phyloP scores from a whole-genome alignment of 1,140 invertebrate genomes.

The Pygmarrhopalites habei region DNA sequence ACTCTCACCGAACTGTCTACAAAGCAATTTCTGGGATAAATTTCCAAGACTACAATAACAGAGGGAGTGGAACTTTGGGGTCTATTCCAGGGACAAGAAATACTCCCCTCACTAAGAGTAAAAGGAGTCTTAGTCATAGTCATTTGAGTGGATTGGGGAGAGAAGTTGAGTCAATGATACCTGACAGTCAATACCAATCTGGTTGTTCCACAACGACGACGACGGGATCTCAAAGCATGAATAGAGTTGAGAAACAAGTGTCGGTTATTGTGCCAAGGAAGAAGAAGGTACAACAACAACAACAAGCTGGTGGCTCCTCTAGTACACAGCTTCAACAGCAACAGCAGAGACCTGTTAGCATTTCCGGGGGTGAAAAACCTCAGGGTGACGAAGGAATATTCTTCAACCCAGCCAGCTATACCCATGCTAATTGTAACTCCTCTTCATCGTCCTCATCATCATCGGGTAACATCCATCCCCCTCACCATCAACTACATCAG shows the following conservation, averaged over 20 bases:
- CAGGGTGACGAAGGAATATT: constrained; percentile 25
- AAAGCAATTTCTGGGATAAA: constrained; percentile 34
- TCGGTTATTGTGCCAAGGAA: constrained; percentile 26
- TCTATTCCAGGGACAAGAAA: not conserved
- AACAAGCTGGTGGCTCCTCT: constrained; percentile 3
- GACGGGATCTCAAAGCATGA: too few relatives aligned
- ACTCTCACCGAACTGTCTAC: constrained; percentile 29
- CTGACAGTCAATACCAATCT: too few relatives aligned
- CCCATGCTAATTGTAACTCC: constrained; percentile 9
- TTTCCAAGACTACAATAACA: constrained; percentile 26
- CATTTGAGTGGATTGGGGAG: constrained; percentile 5
- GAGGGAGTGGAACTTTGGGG: not conserved
- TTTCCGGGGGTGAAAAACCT: constrained; percentile 40
- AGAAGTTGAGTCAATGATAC: not conserved
- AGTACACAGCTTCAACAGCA: not conserved
- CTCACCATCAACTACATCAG: not conserved
- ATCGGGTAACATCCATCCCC: not conserved
- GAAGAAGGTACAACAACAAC: not conserved
- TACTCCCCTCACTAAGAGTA: not conserved
- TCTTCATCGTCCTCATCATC: not conserved
- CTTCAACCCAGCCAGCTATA: not conserved
- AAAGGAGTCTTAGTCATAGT: constrained; percentile 23
- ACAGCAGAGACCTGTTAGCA: constrained; percentile 25
- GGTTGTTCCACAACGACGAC: too few relatives aligned
- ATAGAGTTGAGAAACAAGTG: too few relatives aligned